Conservation (phyloP, 2,797 vertebrate species). For the Cuniculus paca region DNA sequence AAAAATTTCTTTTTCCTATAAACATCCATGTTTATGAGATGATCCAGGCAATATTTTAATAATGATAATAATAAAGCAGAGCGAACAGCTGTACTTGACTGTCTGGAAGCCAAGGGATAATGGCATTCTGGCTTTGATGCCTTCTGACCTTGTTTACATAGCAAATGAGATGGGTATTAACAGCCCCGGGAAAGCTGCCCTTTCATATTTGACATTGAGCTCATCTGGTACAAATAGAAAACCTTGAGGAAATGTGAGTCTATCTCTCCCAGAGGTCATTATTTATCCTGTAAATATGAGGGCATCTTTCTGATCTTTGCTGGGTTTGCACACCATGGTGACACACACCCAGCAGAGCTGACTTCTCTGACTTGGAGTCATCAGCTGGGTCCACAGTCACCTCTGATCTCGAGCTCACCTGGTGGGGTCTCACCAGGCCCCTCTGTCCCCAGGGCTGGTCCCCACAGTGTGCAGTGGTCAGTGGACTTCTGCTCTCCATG, state of each 20-base stretch:
- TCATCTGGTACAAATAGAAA: slow-evolving; percentile 68
- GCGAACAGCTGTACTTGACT: background rate
- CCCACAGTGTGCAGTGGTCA: slow-evolving; percentile 47
- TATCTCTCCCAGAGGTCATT: slow-evolving; percentile 68
- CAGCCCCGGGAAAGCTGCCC: background rate
- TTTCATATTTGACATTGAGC: slow-evolving; percentile 60
- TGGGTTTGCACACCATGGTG: slow-evolving; percentile 55
- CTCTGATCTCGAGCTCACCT: slow-evolving; percentile 57
- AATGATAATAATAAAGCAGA: background rate
- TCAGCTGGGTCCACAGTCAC: slow-evolving; percentile 58
- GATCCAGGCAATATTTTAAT: background rate
- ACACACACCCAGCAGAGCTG: slow-evolving; percentile 46
- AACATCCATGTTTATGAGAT: background rate
- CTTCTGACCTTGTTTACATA: slow-evolving; percentile 62
- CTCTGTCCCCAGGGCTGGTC: slow-evolving; percentile 54
- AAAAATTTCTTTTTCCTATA: background rate
- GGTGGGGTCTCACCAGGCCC: slow-evolving; percentile 24
- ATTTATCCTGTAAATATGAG: slow-evolving; percentile 42
- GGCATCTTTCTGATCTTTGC: slow-evolving; percentile 38
- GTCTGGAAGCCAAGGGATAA: slow-evolving; percentile 3
- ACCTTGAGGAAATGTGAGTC: slow-evolving; percentile 69
- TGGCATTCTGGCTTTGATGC: slow-evolving; percentile 37
- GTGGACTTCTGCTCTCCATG: slow-evolving; percentile 45
- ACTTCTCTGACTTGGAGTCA: slow-evolving; percentile 61
- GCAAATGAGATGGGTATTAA: background rate